A percentile compares a stretch with the other conserved stretches of the same genome.
phyloP scores from a whole-genome alignment of 2,113 vertebrate genomes.

The Lampris incognitus region DNA sequence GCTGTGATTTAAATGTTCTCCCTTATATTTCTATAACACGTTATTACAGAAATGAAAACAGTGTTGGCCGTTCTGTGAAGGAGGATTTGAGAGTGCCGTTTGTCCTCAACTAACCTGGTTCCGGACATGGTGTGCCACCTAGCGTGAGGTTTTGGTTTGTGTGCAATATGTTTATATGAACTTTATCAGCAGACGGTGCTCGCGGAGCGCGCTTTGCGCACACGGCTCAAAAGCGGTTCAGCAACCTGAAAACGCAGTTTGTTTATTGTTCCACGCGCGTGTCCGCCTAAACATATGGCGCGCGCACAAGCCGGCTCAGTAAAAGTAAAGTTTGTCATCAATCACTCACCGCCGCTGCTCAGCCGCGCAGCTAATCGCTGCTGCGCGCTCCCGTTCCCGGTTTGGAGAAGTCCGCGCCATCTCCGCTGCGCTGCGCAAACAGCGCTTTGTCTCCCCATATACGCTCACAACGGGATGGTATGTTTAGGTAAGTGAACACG shows the following conservation, averaged over 20 bases:
- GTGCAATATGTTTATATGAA: too few relatives aligned
- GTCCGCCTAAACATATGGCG: neutral
- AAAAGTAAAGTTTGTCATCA: neutral
- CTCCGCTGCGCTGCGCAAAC: slow-evolving; percentile 62
- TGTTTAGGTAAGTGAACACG: slow-evolving; percentile 64
- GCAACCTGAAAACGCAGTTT: neutral
- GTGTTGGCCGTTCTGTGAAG: too few relatives aligned
- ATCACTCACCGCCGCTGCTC: slow-evolving; percentile 11
- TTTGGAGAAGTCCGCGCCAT: slow-evolving; percentile 72
- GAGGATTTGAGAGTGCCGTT: too few relatives aligned
- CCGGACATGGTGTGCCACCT: too few relatives aligned
- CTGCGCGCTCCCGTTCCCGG: slow-evolving; percentile 65
- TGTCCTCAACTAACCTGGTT: too few relatives aligned
- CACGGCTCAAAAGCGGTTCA: neutral
- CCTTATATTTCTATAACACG: too few relatives aligned
- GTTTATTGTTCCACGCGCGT: neutral
- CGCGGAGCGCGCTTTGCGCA: slow-evolving; percentile 23
- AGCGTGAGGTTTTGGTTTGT: too few relatives aligned
- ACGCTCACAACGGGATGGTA: slow-evolving; percentile 57
- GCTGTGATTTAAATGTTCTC: too few relatives aligned
- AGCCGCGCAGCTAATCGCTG: slow-evolving; percentile 17
- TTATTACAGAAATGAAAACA: too few relatives aligned
- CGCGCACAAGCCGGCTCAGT: neutral
- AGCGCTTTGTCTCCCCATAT: slow-evolving; percentile 15
- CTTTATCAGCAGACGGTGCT: too few relatives aligned